Percentiles rank a stretch among this genome's conserved stretches.
Evolutionary conservation across 1,140 invertebrate species (phyloP).

Genomic region (Parasteatoda tepidariorum): DNA sequence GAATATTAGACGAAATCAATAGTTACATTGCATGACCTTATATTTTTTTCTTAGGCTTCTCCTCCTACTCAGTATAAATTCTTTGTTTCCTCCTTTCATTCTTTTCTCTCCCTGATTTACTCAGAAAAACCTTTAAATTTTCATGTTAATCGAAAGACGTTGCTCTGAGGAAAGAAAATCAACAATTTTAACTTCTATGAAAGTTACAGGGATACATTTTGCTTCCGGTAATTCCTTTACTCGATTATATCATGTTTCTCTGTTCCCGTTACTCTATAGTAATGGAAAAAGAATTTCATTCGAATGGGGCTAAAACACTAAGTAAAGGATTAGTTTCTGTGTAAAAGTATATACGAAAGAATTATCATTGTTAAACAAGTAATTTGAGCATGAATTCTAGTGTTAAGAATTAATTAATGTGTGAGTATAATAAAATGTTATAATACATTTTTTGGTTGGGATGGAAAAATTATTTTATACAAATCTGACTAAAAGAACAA

Average conservation of each 20-base stretch:
- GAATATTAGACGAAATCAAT: slow-evolving; percentile 57
- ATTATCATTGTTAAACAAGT: no score
- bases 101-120: background rate
- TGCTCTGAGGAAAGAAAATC: slow-evolving; percentile 17
- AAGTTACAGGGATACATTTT: slow-evolving; percentile 23
- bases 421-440: no score
- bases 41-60: slow-evolving; percentile 6
- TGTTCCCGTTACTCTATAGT: background rate
- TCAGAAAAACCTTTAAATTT: slow-evolving; percentile 48
- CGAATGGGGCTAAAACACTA: no score
- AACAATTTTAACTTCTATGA: slow-evolving; percentile 36
- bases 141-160: slow-evolving; percentile 50
- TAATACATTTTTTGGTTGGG: no score
- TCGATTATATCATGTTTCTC: slow-evolving; percentile 6
- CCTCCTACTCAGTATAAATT: background rate
- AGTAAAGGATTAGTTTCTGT: no score
- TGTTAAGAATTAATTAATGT: no score
- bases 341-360: no score
- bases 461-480: no score
- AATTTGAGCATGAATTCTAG: no score
- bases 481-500: no score
- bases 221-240: slow-evolving; percentile 15
- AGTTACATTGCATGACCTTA: slow-evolving; percentile 39
- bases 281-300: background rate
- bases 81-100: slow-evolving; percentile 32